Evolutionary conservation across 2,113 vertebrate species (phyloP).

Genomic region (Myrmophylax atrothorax): DNA sequence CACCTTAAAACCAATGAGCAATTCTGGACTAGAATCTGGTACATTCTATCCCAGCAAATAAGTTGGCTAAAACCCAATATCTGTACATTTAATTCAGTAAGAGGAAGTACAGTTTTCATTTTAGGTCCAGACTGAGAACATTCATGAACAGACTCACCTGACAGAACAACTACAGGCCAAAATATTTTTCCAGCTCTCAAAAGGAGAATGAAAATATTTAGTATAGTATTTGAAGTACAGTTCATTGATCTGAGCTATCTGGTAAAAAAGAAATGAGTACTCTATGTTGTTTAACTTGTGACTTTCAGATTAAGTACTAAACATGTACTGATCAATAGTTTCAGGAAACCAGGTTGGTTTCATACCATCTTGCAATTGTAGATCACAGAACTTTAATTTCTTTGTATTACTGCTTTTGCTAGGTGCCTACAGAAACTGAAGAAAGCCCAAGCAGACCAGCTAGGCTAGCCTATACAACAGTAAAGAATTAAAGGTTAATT

Average conservation of each 20-base stretch:
- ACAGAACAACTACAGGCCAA: not conserved
- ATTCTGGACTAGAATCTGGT: not conserved
- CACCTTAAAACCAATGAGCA: not conserved
- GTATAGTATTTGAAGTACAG: not conserved
- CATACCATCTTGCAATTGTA: not conserved
- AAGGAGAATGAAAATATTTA: not conserved
- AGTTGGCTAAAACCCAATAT: not conserved
- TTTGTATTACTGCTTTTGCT: not conserved
- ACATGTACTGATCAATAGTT: not conserved
- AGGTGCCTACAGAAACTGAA: not conserved
- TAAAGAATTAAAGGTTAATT: not conserved
- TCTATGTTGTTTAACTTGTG: not conserved
- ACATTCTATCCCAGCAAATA: not conserved
- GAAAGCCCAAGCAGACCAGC: not conserved
- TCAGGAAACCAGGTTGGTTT: not conserved
- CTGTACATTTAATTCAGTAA: not conserved
- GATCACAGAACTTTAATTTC: not conserved
- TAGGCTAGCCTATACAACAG: not conserved
- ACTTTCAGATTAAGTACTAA: not conserved
- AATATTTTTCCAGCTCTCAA: not conserved
- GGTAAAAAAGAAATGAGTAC: not conserved
- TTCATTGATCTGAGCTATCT: not conserved
- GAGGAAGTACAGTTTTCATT: not conserved
- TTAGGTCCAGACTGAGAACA: not conserved
- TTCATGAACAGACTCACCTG: not conserved